A percentile compares a stretch with the other conserved stretches of the same genome.
These are phyloP conservation scores for Pantala flavescens DNA, from an alignment of 1,140 invertebrate genomes.

Conservation along the genomic window DNA sequence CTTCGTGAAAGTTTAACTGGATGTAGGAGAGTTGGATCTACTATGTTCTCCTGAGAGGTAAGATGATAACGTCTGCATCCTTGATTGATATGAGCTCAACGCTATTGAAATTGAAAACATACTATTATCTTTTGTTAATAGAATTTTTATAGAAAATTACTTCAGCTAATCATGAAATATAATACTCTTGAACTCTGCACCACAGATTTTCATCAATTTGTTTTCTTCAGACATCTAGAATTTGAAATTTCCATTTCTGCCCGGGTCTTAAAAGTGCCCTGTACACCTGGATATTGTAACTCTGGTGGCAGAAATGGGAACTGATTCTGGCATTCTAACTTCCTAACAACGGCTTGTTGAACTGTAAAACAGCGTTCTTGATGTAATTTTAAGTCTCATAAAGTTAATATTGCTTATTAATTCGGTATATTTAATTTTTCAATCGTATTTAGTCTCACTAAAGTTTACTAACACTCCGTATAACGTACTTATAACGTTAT, in stretches of 20 bases:
- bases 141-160: too few relatives aligned
- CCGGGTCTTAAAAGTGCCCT: slow-evolving; percentile 2
- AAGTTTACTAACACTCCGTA: neutral
- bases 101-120: neutral
- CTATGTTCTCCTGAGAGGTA: neutral
- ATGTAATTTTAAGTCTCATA: too few relatives aligned
- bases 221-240: neutral
- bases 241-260: slow-evolving; percentile 17
- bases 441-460: too few relatives aligned
- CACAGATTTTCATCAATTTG: neutral
- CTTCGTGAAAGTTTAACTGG: neutral
- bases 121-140: too few relatives aligned
- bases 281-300: slow-evolving; percentile 15
- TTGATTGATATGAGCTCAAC: neutral
- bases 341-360: neutral
- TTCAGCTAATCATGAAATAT: neutral
- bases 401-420: too few relatives aligned
- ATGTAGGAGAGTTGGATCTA: neutral
- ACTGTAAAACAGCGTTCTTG: neutral
- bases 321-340: slow-evolving; percentile 9
- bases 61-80: neutral
- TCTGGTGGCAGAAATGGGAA: slow-evolving; percentile 19
- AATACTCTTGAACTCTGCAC: neutral
- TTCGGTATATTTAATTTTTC: too few relatives aligned
- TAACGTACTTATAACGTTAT: neutral